Evolutionary conservation across 2,888 invertebrate species (phyloP).

Genomic region (Athalia circularis): DNA sequence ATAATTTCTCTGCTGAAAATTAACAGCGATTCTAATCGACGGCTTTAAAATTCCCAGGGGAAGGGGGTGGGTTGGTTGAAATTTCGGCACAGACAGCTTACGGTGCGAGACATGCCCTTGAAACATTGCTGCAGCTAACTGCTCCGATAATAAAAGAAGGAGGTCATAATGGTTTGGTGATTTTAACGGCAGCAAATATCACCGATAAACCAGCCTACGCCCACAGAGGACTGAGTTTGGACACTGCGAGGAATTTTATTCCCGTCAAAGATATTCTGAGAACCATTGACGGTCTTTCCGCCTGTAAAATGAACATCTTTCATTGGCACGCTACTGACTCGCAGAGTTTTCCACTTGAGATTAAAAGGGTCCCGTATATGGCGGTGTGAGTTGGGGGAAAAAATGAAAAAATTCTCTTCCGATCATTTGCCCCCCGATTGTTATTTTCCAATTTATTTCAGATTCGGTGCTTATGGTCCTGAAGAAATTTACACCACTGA

Average conservation of each 20-base stretch:
- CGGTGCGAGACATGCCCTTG: conserved; percentile 86
- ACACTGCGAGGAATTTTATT: conserved; percentile 92
- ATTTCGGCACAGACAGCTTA: conserved; percentile 80
- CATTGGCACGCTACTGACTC: conserved; percentile 96
- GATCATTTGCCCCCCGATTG: no score
- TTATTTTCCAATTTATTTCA: conserved; percentile 61
- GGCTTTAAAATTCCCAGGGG: not conserved
- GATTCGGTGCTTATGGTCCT: conserved; percentile 85
- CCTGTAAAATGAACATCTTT: conserved; percentile 92
- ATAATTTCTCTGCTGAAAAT: conserved; percentile 73
- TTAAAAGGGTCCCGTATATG: conserved; percentile 84
- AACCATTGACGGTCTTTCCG: conserved; percentile 90
- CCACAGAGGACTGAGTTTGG: conserved; percentile 91
- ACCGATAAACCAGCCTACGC: conserved; percentile 87
- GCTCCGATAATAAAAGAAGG: conserved; percentile 63
- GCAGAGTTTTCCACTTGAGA: conserved; percentile 93
- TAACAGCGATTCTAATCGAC: not conserved
- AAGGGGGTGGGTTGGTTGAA: conserved; percentile 73
- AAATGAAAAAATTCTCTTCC: no score
- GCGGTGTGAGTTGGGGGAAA: conserved; percentile 53
- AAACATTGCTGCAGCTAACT: conserved; percentile 84
- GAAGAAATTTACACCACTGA: conserved; percentile 81
- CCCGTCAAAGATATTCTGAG: conserved; percentile 81
- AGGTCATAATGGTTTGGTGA: conserved; percentile 77
- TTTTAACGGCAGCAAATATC: conserved; percentile 80